phyloP scores from a whole-genome alignment of 2,888 invertebrate genomes.

The Melipona beecheii region DNA sequence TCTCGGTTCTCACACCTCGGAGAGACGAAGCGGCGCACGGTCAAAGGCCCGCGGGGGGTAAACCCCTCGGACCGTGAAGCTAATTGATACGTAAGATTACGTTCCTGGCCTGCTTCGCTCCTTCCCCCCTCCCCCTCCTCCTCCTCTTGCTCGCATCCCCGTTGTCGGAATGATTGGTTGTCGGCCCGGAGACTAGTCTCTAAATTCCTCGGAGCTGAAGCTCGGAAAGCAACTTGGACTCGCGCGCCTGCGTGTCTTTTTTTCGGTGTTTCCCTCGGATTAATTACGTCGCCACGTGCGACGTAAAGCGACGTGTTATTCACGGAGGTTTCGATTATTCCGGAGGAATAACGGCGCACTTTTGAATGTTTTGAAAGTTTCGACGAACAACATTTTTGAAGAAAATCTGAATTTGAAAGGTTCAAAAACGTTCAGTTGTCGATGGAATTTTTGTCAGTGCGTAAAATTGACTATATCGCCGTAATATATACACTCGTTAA shows the following conservation, averaged over 20 bases:
- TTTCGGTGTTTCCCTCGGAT: neutral
- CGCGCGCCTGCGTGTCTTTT: neutral
- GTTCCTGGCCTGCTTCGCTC: conserved; percentile 73
- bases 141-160: conserved; percentile 46
- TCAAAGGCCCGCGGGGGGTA: conserved; percentile 84
- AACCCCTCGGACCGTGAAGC: conserved; percentile 82
- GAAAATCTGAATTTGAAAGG: too few species aligned
- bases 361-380: neutral
- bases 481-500: too few species aligned
- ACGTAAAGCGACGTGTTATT: neutral
- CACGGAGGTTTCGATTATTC: neutral
- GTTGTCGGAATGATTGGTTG: conserved; percentile 80
- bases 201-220: conserved; percentile 77
- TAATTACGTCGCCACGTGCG: neutral
- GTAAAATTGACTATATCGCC: too few species aligned
- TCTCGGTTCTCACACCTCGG: conserved; percentile 82
- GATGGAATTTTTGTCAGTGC: too few species aligned
- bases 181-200: conserved; percentile 77
- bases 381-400: too few species aligned
- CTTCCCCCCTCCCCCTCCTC: conserved; percentile 26
- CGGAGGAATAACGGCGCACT: neutral
- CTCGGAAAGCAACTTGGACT: conserved; percentile 46
- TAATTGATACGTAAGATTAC: conserved; percentile 84
- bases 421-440: too few species aligned
- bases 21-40: conserved; percentile 81